Percentiles rank a stretch among this genome's conserved stretches.
phyloP scores from a whole-genome alignment of 2,888 invertebrate species.

The Leptopilina drosophilae region DNA sequence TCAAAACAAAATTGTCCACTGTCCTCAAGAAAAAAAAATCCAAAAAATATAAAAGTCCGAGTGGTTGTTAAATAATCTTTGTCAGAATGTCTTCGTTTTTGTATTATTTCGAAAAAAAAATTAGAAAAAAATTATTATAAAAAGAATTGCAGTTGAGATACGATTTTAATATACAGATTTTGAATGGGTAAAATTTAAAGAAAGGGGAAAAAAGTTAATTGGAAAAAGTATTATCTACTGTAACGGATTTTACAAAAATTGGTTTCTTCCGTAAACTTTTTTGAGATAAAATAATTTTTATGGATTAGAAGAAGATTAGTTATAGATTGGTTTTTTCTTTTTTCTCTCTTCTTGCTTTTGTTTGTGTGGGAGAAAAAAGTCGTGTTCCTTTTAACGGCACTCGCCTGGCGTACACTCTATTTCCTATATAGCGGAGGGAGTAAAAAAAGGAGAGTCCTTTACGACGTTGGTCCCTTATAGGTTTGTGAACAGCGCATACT shows the following conservation, averaged over 20 bases:
- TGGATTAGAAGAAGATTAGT: slow-evolving; percentile 5
- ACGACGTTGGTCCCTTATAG: slow-evolving; percentile 17
- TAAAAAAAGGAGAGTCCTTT: slow-evolving; percentile 17
- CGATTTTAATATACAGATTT: too few relatives aligned
- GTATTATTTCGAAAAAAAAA: too few relatives aligned
- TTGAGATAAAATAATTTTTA: background rate
- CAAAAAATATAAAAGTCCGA: background rate
- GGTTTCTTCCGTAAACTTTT: too few relatives aligned
- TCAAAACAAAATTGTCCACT: slow-evolving; percentile 50
- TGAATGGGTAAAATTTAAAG: too few relatives aligned
- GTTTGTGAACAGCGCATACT: background rate
- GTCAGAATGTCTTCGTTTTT: too few relatives aligned
- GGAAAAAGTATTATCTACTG: too few relatives aligned
- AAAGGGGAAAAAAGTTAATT: too few relatives aligned
- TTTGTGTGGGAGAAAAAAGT: background rate
- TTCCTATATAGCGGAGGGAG: background rate
- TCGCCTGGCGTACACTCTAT: background rate
- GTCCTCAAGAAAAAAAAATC: background rate
- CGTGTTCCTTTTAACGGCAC: slow-evolving; percentile 4
- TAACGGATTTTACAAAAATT: too few relatives aligned
- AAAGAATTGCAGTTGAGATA: too few relatives aligned
- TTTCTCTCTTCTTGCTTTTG: background rate
- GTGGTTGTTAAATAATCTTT: too few relatives aligned
- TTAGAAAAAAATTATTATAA: too few relatives aligned
- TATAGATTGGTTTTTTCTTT: background rate